Evolutionary conservation across 2,113 vertebrate genomes (phyloP).

Genomic region (Vireo altiloquus): DNA sequence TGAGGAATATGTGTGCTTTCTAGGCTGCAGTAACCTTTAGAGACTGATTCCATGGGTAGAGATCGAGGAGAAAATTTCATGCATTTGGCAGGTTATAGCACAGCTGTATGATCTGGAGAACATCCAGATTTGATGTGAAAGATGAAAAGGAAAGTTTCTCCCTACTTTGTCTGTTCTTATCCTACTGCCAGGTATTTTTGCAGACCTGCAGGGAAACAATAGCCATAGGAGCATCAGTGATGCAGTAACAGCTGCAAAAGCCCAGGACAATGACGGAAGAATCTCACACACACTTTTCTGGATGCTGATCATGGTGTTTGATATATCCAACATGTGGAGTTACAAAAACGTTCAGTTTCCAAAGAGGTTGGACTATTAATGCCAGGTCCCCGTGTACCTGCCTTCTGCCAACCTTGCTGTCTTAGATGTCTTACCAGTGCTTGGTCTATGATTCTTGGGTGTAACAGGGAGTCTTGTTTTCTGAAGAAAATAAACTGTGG

Average conservation of each 20-base stretch:
- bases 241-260: background rate
- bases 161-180: background rate
- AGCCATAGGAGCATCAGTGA: background rate
- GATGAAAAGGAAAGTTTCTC: background rate
- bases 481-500: background rate
- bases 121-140: background rate
- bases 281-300: background rate
- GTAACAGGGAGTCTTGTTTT: background rate
- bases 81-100: background rate
- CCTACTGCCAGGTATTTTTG: background rate
- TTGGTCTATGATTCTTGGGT: background rate
- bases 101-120: background rate
- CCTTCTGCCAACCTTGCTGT: background rate
- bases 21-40: background rate
- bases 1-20: background rate
- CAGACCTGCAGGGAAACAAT: background rate
- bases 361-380: background rate
- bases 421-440: background rate
- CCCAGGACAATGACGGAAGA: background rate
- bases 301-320: background rate
- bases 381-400: fast-evolving
- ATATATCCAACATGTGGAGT: background rate
- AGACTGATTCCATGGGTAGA: background rate
- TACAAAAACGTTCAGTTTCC: background rate
- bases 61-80: background rate